Conservation (phyloP, 1,140 invertebrate species). For the Aethina tumida region DNA sequence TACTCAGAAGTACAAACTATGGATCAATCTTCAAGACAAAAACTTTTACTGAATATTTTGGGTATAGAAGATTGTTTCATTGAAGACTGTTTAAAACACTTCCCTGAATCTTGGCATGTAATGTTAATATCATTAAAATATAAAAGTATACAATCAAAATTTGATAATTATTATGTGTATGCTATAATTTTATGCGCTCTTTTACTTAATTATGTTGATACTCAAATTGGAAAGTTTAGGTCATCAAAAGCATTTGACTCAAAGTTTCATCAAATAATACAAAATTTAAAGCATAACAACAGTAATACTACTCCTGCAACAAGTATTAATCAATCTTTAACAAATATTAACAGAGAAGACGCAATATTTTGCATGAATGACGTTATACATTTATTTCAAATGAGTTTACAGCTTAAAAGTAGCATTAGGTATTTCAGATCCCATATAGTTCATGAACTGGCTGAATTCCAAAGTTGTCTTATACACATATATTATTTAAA, state of each 20-base stretch:
- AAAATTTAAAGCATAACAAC: conserved; percentile 17
- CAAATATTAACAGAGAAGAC: conserved; percentile 42
- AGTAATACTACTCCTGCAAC: conserved; percentile 19
- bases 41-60: conserved; percentile 39
- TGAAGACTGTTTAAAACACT: conserved; percentile 33
- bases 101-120: conserved; percentile 52
- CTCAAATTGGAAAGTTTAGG: conserved; percentile 44
- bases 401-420: conserved; percentile 45
- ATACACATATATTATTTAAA: conserved; percentile 53
- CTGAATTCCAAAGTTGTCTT: conserved; percentile 61
- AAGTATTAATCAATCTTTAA: conserved; percentile 35
- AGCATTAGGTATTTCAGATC: conserved; percentile 51
- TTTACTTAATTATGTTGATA: conserved; percentile 50
- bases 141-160: conserved; percentile 48
- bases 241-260: conserved; percentile 27
- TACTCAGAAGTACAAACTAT: conserved; percentile 33
- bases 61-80: conserved; percentile 32
- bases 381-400: conserved; percentile 52
- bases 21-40: conserved; percentile 22
- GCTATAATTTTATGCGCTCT: conserved; percentile 50
- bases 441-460: conserved; percentile 53
- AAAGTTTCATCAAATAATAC: conserved; percentile 16
- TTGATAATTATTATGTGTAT: conserved; percentile 46
- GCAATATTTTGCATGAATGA: conserved; percentile 41
- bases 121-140: conserved; percentile 53